Evolutionary conservation across 1,140 invertebrate genomes (phyloP).

Genomic region (Drosophila sturtevanti): DNA sequence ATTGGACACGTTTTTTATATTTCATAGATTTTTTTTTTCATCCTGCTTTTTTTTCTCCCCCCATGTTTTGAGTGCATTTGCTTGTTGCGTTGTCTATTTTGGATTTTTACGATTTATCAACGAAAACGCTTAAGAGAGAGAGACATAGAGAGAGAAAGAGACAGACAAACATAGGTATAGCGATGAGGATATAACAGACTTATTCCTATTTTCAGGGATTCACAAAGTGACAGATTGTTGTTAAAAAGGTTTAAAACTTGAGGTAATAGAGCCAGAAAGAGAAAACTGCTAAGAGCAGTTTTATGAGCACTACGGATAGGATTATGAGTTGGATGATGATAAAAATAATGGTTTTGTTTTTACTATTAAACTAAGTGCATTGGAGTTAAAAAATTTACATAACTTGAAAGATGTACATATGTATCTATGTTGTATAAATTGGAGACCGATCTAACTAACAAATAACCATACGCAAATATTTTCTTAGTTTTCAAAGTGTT

Average conservation of each 20-base stretch:
- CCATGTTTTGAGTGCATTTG: conserved; percentile 71
- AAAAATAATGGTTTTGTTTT: conserved; percentile 3
- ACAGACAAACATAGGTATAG: background rate
- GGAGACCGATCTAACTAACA: no score
- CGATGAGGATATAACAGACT: background rate
- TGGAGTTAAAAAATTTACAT: background rate
- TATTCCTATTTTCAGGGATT: background rate
- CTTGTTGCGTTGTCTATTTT: conserved; percentile 68
- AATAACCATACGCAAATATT: no score
- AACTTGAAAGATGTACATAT: no score
- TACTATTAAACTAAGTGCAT: background rate
- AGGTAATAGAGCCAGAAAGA: background rate
- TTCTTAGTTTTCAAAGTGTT: no score
- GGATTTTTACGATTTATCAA: conserved; percentile 69
- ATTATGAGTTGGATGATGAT: conserved; percentile 3
- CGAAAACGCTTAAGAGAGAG: conserved; percentile 1
- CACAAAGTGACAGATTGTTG: conserved; percentile 50
- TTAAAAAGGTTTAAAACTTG: conserved; percentile 15
- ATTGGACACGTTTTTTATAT: conserved; percentile 50
- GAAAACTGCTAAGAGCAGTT: conserved; percentile 9
- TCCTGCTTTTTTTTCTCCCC: background rate
- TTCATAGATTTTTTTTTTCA: conserved; percentile 36
- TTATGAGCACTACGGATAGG: conserved; percentile 12
- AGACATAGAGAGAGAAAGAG: background rate
- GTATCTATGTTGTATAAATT: no score